Evolutionary conservation across 1,140 invertebrate genomes (phyloP).

Genomic region (Andrena cerasifolii): DNA sequence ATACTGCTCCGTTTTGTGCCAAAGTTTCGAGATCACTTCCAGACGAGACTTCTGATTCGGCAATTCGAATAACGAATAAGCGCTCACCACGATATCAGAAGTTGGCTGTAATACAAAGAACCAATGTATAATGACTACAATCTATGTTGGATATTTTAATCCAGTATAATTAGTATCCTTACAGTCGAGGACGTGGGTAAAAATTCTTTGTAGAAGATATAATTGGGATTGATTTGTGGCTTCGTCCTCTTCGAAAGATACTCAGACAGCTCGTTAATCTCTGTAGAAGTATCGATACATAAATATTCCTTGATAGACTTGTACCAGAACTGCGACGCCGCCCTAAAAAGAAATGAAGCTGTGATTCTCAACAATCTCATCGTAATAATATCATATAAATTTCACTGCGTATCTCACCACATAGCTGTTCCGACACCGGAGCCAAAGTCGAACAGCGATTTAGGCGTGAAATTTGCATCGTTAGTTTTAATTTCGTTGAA

Average conservation of each 20-base stretch:
- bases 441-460: slow-evolving; percentile 93
- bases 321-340: slow-evolving; percentile 87
- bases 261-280: slow-evolving; percentile 92
- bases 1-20: slow-evolving; percentile 92
- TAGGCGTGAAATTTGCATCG: slow-evolving; percentile 88
- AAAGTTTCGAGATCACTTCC: slow-evolving; percentile 89
- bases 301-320: slow-evolving; percentile 90
- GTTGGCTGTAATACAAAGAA: slow-evolving; percentile 82
- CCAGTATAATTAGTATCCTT: slow-evolving; percentile 60
- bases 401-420: slow-evolving; percentile 83
- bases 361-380: slow-evolving; percentile 1
- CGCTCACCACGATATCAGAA: slow-evolving; percentile 92
- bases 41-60: slow-evolving; percentile 86
- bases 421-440: slow-evolving; percentile 92
- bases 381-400: slow-evolving; percentile 31
- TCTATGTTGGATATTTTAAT: slow-evolving; percentile 7
- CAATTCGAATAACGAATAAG: slow-evolving; percentile 92
- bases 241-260: slow-evolving; percentile 86
- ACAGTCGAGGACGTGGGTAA: slow-evolving; percentile 86
- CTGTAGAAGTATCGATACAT: slow-evolving; percentile 89
- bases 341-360: slow-evolving; percentile 82
- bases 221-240: slow-evolving; percentile 80
- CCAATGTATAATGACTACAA: slow-evolving; percentile 39
- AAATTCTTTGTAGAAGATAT: slow-evolving; percentile 91
- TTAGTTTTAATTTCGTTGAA: slow-evolving; percentile 88